These are phyloP conservation scores for Desoria tigrina DNA, from an alignment of 2,888 invertebrate genomes.

Conservation along the genomic window DNA sequence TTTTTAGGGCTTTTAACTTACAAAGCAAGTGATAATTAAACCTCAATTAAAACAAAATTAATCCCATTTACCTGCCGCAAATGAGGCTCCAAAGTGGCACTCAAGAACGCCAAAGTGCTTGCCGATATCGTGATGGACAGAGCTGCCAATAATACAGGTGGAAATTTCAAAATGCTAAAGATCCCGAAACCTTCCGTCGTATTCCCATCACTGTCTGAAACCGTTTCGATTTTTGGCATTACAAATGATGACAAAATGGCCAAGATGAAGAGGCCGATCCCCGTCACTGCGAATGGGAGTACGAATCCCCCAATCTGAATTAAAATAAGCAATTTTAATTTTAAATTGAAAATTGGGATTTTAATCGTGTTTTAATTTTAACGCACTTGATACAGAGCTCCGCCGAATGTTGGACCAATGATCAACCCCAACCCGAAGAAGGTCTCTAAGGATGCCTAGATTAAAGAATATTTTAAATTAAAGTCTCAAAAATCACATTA, in stretches of 20 bases:
- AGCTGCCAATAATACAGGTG: slow-evolving; percentile 56
- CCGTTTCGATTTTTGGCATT: slow-evolving; percentile 36
- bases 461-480: slow-evolving; percentile 27
- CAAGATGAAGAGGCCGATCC: slow-evolving; percentile 58
- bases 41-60: neutral
- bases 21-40: too few relatives aligned
- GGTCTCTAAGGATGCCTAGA: slow-evolving; percentile 80
- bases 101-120: slow-evolving; percentile 60
- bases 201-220: slow-evolving; percentile 19
- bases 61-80: slow-evolving; percentile 56
- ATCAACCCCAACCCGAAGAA: slow-evolving; percentile 84
- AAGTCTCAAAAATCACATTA: neutral
- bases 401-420: slow-evolving; percentile 87
- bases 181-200: slow-evolving; percentile 57
- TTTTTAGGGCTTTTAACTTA: slow-evolving; percentile 9
- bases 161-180: slow-evolving; percentile 62
- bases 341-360: neutral
- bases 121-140: slow-evolving; percentile 56
- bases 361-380: slow-evolving; percentile 1
- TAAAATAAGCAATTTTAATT: slow-evolving; percentile 4
- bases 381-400: slow-evolving; percentile 67
- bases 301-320: slow-evolving; percentile 58
- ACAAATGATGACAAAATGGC: slow-evolving; percentile 28
- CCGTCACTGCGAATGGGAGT: slow-evolving; percentile 60
- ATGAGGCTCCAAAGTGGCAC: slow-evolving; percentile 63